A percentile compares a stretch with the other conserved stretches of the same genome.
These are phyloP conservation scores for Chironomus tepperi DNA, from an alignment of 1,140 invertebrate genomes.

Conservation along the genomic window DNA sequence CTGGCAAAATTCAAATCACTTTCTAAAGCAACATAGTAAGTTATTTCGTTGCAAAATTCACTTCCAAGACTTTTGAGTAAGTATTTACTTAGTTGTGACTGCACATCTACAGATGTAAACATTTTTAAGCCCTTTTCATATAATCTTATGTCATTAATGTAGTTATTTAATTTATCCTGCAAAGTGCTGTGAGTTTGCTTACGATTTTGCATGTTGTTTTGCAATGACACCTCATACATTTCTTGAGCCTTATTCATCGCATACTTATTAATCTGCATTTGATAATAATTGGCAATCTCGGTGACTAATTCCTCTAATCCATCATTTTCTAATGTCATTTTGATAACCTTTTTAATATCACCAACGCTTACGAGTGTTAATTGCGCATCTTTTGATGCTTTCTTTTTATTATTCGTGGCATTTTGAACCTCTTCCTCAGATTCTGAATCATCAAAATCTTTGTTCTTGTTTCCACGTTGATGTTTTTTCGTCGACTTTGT, in stretches of 20 bases:
- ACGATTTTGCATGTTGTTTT: slow-evolving; percentile 53
- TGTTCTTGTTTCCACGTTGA: slow-evolving; percentile 42
- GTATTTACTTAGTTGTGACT: slow-evolving; percentile 65
- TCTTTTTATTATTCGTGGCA: slow-evolving; percentile 34
- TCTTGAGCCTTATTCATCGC: slow-evolving; percentile 55
- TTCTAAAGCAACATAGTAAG: slow-evolving; percentile 59
- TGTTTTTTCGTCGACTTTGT: slow-evolving; percentile 86
- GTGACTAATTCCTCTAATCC: slow-evolving; percentile 54
- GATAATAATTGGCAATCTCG: slow-evolving; percentile 50
- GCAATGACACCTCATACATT: slow-evolving; percentile 58
- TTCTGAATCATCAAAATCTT: slow-evolving; percentile 47
- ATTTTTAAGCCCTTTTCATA: slow-evolving; percentile 80
- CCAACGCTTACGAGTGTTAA: slow-evolving; percentile 49
- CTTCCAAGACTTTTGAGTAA: slow-evolving; percentile 72
- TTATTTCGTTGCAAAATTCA: slow-evolving; percentile 73
- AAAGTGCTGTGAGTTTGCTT: slow-evolving; percentile 68
- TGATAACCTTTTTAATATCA: slow-evolving; percentile 60
- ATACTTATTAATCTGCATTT: slow-evolving; percentile 47
- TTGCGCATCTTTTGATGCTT: slow-evolving; percentile 42
- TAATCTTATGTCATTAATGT: slow-evolving; percentile 66
- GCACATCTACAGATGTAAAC: slow-evolving; percentile 45
- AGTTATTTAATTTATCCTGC: slow-evolving; percentile 70
- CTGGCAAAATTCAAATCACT: slow-evolving; percentile 49
- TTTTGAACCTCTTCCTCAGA: slow-evolving; percentile 48
- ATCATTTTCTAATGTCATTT: slow-evolving; percentile 51